A percentile compares a stretch with the other conserved stretches of the same genome.
Conservation (phyloP, 2,888 invertebrate genomes). For the Drosophila mimica region DNA sequence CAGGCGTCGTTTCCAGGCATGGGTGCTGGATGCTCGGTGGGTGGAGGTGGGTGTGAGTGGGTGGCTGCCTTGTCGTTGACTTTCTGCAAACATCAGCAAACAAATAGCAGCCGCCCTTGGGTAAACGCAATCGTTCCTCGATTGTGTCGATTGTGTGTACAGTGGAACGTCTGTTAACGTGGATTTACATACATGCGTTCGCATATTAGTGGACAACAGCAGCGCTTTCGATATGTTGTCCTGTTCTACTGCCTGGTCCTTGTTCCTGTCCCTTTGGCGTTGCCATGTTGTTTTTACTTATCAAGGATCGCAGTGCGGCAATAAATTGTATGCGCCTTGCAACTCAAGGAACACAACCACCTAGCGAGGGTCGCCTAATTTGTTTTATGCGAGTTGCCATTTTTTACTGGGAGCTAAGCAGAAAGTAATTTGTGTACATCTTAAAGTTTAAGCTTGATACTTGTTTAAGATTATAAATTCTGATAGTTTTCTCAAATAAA, state of each 20-base stretch:
- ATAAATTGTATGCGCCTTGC: constrained; percentile 38
- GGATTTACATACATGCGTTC: constrained; percentile 43
- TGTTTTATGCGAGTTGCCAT: not conserved
- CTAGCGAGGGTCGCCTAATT: constrained; percentile 2
- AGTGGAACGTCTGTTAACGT: constrained; percentile 51
- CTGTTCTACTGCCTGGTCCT: constrained; percentile 3
- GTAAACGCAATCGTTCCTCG: constrained; percentile 46
- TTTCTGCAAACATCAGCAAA: constrained; percentile 74
- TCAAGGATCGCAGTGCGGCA: constrained; percentile 50
- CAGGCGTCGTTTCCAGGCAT: constrained; percentile 29
- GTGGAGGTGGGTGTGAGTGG: constrained; percentile 1
- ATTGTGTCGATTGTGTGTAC: constrained; percentile 32
- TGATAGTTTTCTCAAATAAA: not conserved
- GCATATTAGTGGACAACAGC: constrained; percentile 19
- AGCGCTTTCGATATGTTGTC: constrained; percentile 29
- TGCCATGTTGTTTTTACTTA: constrained; percentile 45
- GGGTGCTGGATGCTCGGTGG: not conserved
- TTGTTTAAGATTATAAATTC: not conserved
- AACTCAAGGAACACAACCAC: constrained; percentile 6
- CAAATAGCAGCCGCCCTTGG: constrained; percentile 50
- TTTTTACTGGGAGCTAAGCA: not conserved
- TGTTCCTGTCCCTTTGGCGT: constrained; percentile 18
- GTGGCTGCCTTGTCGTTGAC: constrained; percentile 58
- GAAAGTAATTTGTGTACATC: not conserved
- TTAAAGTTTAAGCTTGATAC: not conserved